Percentiles rank a stretch among this genome's conserved stretches.
Conservation (phyloP, 1,140 invertebrate species). For the Argopecten irradians region DNA sequence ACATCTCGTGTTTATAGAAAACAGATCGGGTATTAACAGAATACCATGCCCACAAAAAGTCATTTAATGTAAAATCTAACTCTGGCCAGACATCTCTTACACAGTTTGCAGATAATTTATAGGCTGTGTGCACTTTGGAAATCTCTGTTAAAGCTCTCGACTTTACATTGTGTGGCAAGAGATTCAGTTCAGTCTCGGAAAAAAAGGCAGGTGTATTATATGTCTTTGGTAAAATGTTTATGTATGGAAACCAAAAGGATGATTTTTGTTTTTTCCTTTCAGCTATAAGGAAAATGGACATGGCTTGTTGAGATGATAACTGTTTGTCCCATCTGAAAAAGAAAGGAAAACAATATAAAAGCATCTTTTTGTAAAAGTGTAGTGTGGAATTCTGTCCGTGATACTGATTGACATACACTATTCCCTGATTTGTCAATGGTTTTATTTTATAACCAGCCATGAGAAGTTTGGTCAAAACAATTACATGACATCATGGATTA, state of each 20-base stretch:
- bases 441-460: too few species aligned
- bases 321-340: slow-evolving; percentile 57
- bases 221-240: slow-evolving; percentile 80
- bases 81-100: slow-evolving; percentile 49
- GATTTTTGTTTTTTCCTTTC: slow-evolving; percentile 64
- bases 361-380: not conserved
- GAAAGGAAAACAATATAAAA: not conserved
- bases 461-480: too few species aligned
- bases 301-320: slow-evolving; percentile 58
- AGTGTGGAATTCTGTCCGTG: not conserved
- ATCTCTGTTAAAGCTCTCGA: not conserved
- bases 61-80: slow-evolving; percentile 55
- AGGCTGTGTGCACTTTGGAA: slow-evolving; percentile 37
- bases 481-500: too few species aligned
- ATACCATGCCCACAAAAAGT: slow-evolving; percentile 82
- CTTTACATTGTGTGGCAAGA: slow-evolving; percentile 78
- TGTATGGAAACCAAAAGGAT: slow-evolving; percentile 78
- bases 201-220: slow-evolving; percentile 77
- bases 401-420: too few species aligned
- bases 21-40: slow-evolving; percentile 88
- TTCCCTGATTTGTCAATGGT: too few species aligned
- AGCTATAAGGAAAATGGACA: slow-evolving; percentile 82
- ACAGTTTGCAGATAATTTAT: slow-evolving; percentile 41
- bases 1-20: slow-evolving; percentile 63
- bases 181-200: slow-evolving; percentile 53